Evolutionary conservation across 1,140 invertebrate species (phyloP).

Genomic region (Heterodera carotae): DNA sequence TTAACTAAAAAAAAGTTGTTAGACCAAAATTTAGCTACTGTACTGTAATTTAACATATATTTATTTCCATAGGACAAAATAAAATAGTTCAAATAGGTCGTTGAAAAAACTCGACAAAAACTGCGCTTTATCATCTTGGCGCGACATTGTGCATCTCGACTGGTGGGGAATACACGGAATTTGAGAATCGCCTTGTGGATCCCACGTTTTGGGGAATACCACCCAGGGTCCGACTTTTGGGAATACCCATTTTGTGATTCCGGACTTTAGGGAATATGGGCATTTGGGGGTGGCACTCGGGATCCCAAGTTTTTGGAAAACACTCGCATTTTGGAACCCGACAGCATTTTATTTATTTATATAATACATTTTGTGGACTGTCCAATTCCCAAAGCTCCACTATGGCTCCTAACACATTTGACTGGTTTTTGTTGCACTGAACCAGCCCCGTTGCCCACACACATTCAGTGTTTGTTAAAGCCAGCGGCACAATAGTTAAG

Average conservation of each 20-base stretch:
- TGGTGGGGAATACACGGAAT: too few relatives aligned
- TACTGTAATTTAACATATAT: neutral
- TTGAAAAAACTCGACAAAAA: neutral
- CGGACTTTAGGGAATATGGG: too few relatives aligned
- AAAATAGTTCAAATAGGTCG: neutral
- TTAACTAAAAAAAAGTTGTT: slow-evolving; percentile 21
- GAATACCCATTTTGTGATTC: too few relatives aligned
- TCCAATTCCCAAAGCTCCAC: slow-evolving; percentile 51
- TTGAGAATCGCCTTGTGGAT: too few relatives aligned
- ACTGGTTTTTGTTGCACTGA: slow-evolving; percentile 45
- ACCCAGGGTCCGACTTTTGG: too few relatives aligned
- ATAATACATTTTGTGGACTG: slow-evolving; percentile 36
- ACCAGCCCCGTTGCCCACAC: slow-evolving; percentile 48
- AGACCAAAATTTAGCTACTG: neutral
- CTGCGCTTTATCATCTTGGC: too few relatives aligned
- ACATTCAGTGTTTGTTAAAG: slow-evolving; percentile 39
- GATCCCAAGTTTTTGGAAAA: too few relatives aligned
- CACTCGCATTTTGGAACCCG: too few relatives aligned
- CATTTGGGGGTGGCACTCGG: too few relatives aligned
- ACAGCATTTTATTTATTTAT: neutral
- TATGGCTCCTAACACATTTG: slow-evolving; percentile 31
- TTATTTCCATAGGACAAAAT: neutral
- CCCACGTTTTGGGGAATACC: too few relatives aligned
- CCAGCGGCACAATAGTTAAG: too few relatives aligned
- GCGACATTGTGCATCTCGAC: too few relatives aligned